Conservation (phyloP, 2,113 vertebrate genomes). For the Actenoides lindsayi region DNA sequence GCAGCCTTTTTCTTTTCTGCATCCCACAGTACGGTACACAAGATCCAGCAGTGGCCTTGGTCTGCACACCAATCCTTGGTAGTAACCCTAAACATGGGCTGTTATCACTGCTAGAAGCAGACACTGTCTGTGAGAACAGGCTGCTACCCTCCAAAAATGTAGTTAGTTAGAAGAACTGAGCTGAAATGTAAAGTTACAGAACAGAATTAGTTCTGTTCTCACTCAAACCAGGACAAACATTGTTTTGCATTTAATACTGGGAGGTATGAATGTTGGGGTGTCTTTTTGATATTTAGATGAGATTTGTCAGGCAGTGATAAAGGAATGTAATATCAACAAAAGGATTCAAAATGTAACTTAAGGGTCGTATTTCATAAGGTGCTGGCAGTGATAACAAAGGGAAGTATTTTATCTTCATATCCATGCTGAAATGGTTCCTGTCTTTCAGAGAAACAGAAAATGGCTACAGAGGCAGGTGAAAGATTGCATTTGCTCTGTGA, state of each 20-base stretch:
- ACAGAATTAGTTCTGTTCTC: too few relatives aligned
- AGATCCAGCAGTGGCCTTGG: too few relatives aligned
- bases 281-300: conserved; percentile 15
- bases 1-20: too few relatives aligned
- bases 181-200: too few relatives aligned
- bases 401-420: conserved; percentile 76
- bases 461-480: neutral
- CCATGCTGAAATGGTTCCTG: neutral
- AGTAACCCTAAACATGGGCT: too few relatives aligned
- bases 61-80: too few relatives aligned
- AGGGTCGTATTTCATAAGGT: conserved; percentile 75
- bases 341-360: conserved; percentile 77
- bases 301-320: conserved; percentile 76
- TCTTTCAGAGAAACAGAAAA: conserved; percentile 12
- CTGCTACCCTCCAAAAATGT: too few relatives aligned
- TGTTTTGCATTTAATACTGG: conserved; percentile 8
- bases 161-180: too few relatives aligned
- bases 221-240: neutral
- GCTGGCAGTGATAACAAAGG: conserved; percentile 60
- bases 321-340: conserved; percentile 63
- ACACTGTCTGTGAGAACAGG: too few relatives aligned
- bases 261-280: neutral
- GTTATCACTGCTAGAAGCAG: too few relatives aligned
- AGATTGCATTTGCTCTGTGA: neutral
- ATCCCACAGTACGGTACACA: too few relatives aligned